Percentiles rank a stretch among this genome's conserved stretches.
phyloP scores from a whole-genome alignment of 2,113 vertebrate genomes.

The Apeltes quadracus region DNA sequence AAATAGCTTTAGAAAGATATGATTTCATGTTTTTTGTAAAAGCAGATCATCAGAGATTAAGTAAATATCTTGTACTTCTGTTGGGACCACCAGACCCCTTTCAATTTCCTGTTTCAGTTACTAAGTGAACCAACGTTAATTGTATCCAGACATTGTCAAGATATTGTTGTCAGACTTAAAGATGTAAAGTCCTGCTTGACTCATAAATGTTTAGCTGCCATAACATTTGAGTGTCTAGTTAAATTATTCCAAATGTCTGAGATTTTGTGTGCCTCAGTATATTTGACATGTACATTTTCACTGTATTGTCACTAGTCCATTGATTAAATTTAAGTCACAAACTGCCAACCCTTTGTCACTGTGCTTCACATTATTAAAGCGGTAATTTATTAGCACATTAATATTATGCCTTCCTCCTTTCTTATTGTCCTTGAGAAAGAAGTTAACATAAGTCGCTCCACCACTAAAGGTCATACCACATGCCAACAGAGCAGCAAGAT shows the following conservation, averaged over 20 bases:
- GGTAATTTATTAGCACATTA: slow-evolving; percentile 17
- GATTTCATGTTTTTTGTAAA: neutral
- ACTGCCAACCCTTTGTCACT: slow-evolving; percentile 17
- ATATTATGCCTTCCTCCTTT: slow-evolving; percentile 27
- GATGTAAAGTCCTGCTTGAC: neutral
- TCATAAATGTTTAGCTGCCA: neutral
- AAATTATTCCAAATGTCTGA: neutral
- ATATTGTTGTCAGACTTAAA: neutral
- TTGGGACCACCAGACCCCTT: neutral
- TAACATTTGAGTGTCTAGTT: neutral
- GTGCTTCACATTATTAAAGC: slow-evolving; percentile 21
- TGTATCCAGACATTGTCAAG: neutral
- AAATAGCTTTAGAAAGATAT: neutral
- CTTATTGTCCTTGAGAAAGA: slow-evolving; percentile 50
- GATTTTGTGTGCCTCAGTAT: neutral
- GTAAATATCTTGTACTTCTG: neutral
- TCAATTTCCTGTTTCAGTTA: neutral
- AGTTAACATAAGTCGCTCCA: slow-evolving; percentile 24
- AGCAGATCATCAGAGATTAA: neutral
- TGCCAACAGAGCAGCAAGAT: slow-evolving; percentile 13
- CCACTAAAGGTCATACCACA: slow-evolving; percentile 34
- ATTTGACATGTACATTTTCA: neutral
- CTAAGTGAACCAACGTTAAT: neutral
- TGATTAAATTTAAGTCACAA: slow-evolving; percentile 24
- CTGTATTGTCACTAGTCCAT: slow-evolving; percentile 17